A percentile compares a stretch with the other conserved stretches of the same genome.
These are phyloP conservation scores for Lasioglossum albipes DNA, from an alignment of 1,140 invertebrate species.

Conservation along the genomic window DNA sequence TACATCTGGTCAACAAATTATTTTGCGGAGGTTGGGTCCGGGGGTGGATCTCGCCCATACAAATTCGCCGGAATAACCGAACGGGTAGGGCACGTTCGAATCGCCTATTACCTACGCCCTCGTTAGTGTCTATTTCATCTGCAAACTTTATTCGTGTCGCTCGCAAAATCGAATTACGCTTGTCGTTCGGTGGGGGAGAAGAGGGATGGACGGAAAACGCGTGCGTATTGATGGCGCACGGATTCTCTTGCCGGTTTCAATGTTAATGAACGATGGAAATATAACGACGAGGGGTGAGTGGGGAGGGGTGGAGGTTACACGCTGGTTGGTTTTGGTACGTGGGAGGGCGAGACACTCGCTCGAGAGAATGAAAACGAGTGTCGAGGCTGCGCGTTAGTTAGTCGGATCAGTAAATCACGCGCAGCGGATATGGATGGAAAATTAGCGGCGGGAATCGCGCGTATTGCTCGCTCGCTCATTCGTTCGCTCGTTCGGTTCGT, in stretches of 20 bases:
- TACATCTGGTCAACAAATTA: conserved; percentile 39
- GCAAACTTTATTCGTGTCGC: conserved; percentile 44
- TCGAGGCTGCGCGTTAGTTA: conserved; percentile 41
- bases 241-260: conserved; percentile 49
- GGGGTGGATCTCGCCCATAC: neutral
- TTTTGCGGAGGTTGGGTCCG: neutral
- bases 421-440: conserved; percentile 31
- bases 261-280: conserved; percentile 61
- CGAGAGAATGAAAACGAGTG: conserved; percentile 25
- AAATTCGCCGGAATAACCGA: conserved; percentile 23
- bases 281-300: conserved; percentile 23
- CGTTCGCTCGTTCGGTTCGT: conserved; percentile 10
- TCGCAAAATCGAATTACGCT: conserved; percentile 44
- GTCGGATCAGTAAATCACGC: conserved; percentile 43
- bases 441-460: conserved; percentile 21
- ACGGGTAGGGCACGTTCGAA: neutral
- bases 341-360: neutral
- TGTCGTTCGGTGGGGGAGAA: neutral
- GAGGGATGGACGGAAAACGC: neutral
- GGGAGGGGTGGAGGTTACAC: neutral
- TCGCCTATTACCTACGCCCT: conserved; percentile 49
- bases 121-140: conserved; percentile 45
- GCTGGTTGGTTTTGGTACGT: neutral
- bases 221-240: conserved; percentile 37
- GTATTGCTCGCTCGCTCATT: neutral